Evolutionary conservation across 1,140 invertebrate genomes (phyloP).

Genomic region (Cydia pomonella): DNA sequence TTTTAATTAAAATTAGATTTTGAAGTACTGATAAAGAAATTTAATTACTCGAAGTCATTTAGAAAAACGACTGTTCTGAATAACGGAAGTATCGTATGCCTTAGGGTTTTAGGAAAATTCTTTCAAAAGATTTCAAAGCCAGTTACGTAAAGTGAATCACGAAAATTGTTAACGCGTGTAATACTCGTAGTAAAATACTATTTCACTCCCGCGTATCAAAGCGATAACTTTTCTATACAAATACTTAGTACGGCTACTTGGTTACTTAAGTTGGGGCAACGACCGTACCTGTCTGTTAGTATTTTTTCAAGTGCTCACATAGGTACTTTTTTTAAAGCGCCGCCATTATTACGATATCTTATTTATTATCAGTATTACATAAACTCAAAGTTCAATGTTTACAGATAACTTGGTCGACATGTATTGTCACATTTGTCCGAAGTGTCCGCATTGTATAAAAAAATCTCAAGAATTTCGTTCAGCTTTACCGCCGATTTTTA

Average conservation of each 20-base stretch:
- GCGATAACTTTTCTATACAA: no score
- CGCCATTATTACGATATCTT: not conserved
- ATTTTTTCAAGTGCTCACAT: not conserved
- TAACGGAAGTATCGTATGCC: constrained; percentile 38
- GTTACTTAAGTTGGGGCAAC: no score
- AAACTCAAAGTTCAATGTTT: constrained; percentile 24
- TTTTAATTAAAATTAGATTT: constrained; percentile 80
- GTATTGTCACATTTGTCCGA: constrained; percentile 12
- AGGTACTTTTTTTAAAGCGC: constrained; percentile 13
- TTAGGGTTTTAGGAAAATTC: constrained; percentile 29
- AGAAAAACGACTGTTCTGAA: constrained; percentile 51
- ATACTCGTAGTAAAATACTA: no score
- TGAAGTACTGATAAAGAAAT: constrained; percentile 70
- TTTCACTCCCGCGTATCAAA: not conserved
- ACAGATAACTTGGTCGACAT: not conserved
- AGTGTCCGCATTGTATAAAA: constrained; percentile 5
- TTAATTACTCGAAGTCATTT: constrained; percentile 67
- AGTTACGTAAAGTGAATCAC: no score
- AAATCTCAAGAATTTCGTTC: constrained; percentile 32
- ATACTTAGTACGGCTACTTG: no score
- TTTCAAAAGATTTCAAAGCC: not conserved
- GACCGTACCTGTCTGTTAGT: not conserved
- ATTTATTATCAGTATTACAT: constrained; percentile 11
- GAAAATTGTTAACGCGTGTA: no score
- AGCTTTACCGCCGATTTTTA: not conserved